These are phyloP conservation scores for Hyla sarda DNA, from an alignment of 2,113 vertebrate genomes.

Conservation along the genomic window DNA sequence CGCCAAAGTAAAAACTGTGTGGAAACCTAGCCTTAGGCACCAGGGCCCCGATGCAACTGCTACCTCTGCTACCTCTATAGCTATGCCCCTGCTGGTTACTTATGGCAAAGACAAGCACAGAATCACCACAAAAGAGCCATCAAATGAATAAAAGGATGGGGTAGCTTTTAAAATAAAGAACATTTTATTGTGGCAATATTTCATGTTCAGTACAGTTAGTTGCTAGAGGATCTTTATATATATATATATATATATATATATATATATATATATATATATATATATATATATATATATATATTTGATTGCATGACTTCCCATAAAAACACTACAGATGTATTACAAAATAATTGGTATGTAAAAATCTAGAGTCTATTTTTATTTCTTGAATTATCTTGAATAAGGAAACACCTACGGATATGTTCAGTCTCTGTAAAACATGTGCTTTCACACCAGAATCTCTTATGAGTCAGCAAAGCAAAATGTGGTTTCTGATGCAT, in stretches of 20 bases:
- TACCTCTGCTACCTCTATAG: too few species aligned
- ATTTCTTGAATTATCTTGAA: not conserved
- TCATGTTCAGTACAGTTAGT: too few species aligned
- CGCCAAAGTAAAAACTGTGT: too few species aligned
- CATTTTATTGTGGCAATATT: too few species aligned
- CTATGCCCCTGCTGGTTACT: too few species aligned
- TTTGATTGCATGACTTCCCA: not conserved
- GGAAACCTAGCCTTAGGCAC: too few species aligned
- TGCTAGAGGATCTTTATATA: too few species aligned
- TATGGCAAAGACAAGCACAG: too few species aligned
- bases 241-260: not conserved
- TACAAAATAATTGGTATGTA: not conserved
- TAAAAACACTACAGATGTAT: not conserved
- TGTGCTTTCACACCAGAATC: conserved; percentile 31
- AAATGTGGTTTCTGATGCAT: conserved; percentile 18
- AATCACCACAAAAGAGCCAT: too few species aligned
- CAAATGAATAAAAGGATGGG: too few species aligned
- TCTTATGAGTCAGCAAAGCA: conserved; percentile 42
- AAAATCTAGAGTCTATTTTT: not conserved
- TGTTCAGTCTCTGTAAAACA: conserved; percentile 16
- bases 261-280: not conserved
- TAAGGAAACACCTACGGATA: conserved; percentile 28
- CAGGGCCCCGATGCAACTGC: too few species aligned
- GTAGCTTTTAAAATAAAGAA: too few species aligned
- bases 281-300: not conserved